Base-by-base conservation (phyloP, 2,797 vertebrate genomes). In the Naso thynnoides region DNA sequence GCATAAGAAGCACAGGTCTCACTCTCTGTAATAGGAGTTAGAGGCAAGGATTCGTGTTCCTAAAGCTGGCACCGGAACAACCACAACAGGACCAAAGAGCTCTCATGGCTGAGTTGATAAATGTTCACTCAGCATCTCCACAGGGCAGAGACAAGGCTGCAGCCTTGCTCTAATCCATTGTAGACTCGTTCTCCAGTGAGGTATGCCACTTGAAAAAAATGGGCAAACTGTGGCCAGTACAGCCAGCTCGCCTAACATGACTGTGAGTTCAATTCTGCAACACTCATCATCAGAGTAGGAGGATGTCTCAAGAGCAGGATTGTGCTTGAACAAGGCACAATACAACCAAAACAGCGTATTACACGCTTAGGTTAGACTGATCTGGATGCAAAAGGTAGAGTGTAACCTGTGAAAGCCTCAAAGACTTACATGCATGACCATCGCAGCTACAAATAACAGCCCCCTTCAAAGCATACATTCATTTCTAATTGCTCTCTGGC, bases 131-230 rank as follows among this genome's bases (percentile, higher is more conserved):
- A 69, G n/a, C 49, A 60, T 23, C 24, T 59, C 52, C 8, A 44
- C 1, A 3, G 48, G 15, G 13, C 13, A 67, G 31, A 67, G 31
- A n/a, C 53, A 73, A 65, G 38, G 63, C n/a, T 47, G 18, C 11
- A 31, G 31, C 45, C 59, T 68, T 18, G 15, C 50, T 73, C 14
- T 18, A 33, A 38, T 45, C 39, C 24, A 31, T 44, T 54, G 6
- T 54, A 58, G 61, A 19, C 56, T 59, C 6, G 29, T 71, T 53
- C n/a, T 13, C 6, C 15, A 7, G 9, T 60, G 58, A 77, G 71
- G 71, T 55, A 55, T 78, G 24, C 41, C 39, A 47, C 52, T 72
- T 66, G 21, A 59, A 52, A 62, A 66, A 78, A 39, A 18, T 4
- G 42, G 29, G 16, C n/a, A 55, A 26, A 78, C 23, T 27, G 16